These are phyloP conservation scores for Enteromius afrohamiltoni DNA, from an alignment of 2,797 vertebrate genomes.

Conservation along the genomic window DNA sequence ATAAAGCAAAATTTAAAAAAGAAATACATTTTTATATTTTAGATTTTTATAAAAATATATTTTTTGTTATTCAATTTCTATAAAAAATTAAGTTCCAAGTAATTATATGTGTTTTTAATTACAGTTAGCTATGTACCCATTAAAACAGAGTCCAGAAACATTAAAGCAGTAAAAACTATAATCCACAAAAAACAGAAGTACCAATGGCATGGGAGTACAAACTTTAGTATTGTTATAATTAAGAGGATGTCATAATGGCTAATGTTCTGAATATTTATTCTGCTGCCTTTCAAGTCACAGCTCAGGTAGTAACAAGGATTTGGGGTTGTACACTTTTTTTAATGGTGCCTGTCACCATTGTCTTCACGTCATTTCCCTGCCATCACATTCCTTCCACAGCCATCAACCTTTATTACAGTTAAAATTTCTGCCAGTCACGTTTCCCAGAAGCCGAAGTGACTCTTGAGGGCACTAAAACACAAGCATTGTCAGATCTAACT, in stretches of 20 bases:
- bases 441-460: neutral
- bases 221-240: neutral
- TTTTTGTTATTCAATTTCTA: too few species aligned
- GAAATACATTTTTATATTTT: too few species aligned
- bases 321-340: neutral
- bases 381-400: conserved; percentile 17
- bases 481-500: conserved; percentile 52
- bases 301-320: neutral
- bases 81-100: too few species aligned
- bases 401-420: conserved; percentile 42
- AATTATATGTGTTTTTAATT: too few species aligned
- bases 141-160: too few species aligned
- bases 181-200: neutral
- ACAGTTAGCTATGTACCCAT: too few species aligned
- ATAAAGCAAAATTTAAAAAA: too few species aligned
- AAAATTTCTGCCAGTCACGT: conserved; percentile 39
- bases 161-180: too few species aligned
- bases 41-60: too few species aligned
- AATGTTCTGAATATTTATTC: neutral
- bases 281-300: neutral
- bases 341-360: neutral
- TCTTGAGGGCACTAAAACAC: conserved; percentile 34
- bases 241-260: neutral
- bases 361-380: neutral
- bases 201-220: neutral